These are phyloP conservation scores for Ceratosolen fusciceps DNA, from an alignment of 1,140 invertebrate species.

Conservation along the genomic window DNA sequence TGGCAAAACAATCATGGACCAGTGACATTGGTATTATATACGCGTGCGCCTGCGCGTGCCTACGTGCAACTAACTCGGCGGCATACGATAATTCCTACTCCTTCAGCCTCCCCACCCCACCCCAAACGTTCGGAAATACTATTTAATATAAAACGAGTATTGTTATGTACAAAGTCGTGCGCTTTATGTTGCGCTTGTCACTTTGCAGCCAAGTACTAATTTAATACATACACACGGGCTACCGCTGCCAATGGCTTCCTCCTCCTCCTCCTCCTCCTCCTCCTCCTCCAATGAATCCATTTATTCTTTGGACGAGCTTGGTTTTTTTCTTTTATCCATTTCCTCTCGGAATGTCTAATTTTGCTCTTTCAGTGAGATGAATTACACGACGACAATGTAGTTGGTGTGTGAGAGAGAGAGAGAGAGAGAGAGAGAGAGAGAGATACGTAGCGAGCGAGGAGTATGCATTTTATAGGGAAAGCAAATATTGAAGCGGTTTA, in stretches of 20 bases:
- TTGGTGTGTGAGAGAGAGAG: too few relatives aligned
- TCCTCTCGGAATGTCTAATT: background rate
- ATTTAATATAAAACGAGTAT: too few relatives aligned
- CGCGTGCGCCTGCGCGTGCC: too few relatives aligned
- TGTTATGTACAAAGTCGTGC: too few relatives aligned
- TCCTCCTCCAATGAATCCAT: too few relatives aligned
- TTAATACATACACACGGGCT: background rate
- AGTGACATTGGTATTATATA: background rate
- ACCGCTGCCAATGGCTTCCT: background rate
- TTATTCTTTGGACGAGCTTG: background rate
- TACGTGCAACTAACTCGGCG: too few relatives aligned
- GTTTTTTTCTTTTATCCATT: background rate
- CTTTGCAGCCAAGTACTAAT: background rate
- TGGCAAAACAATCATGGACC: slow-evolving; percentile 25
- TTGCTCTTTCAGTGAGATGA: too few relatives aligned
- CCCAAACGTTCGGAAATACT: too few relatives aligned
- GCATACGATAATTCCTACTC: too few relatives aligned
- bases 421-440: too few relatives aligned
- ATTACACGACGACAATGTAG: background rate
- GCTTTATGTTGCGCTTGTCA: background rate
- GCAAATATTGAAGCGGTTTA: slow-evolving; percentile 26
- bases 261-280: too few relatives aligned
- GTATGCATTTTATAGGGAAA: slow-evolving; percentile 3
- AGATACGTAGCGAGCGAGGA: background rate
- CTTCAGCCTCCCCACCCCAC: too few relatives aligned